Evolutionary conservation across 2,797 vertebrate species (phyloP), one percentile per base, ranked within the genome.

Genomic region (Luscinia megarhynchos): DNA sequence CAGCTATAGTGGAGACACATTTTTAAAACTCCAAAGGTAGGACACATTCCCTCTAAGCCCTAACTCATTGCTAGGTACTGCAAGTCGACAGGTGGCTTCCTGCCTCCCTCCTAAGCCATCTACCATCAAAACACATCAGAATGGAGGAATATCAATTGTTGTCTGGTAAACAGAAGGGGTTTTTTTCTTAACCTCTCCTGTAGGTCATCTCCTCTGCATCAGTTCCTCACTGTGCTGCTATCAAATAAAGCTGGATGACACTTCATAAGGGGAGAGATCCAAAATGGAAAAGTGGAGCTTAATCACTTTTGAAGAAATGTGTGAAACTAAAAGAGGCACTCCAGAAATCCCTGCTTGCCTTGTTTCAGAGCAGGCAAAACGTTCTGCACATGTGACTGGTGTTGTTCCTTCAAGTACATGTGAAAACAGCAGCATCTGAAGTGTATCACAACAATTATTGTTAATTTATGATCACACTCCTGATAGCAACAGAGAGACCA

Each of bases 61-160:
- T 57, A 77, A 68, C 53, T 89, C 3, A 46, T 96, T 94, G 95
- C 93, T 97, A 95, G 83, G 89, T 93, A 72, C 67, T 96, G 48
- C 88, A 97, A 97, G 91, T 95, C 93, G 96, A 84, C 94, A 94
- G 59, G 50, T 97, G 97, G 97, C 94, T 95, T 96, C 82, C 79
- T 96, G 95, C 96, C 96, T 96, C 93, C 91, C 76, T 96, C 94
- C 97, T 97, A 96, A 96, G 96, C 95, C 95, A 93, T 88, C 96
- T 94, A 90, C 89, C 76, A 46, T 96, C 95, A 97, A 96, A 96
- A 97, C 89, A 79, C 88, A 81, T 89, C 88, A 96, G 93, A 97
- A 96, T 96, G 87, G 84, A 97, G 94, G 75, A 96, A 93, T 91
- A 96, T 97, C 81, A 95, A 85, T 96, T 95, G 86, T 93, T 97